Conservation (phyloP, 2,888 invertebrate genomes). For the Hydraecia micacea region DNA sequence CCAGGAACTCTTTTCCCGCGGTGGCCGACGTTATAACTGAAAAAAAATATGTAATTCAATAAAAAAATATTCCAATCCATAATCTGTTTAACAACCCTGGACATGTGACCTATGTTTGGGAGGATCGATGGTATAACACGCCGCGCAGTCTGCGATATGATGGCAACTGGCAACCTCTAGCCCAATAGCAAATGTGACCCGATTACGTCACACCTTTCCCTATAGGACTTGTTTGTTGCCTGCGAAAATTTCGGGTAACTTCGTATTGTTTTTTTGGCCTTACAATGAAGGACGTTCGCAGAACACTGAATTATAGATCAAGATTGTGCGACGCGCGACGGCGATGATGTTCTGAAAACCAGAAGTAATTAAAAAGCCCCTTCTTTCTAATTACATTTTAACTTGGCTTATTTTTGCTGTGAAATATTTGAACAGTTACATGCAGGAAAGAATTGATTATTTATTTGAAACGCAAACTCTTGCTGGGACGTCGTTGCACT, state of each 20-base stretch:
- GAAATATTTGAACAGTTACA: slow-evolving; percentile 1
- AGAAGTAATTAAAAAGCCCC: slow-evolving; percentile 23
- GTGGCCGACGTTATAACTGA: background rate
- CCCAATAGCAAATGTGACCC: slow-evolving; percentile 31
- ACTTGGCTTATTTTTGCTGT: background rate
- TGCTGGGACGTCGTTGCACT: slow-evolving; percentile 9
- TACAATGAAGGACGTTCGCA: background rate
- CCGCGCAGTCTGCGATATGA: slow-evolving; percentile 59
- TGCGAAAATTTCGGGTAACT: background rate
- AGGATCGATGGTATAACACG: slow-evolving; percentile 57
- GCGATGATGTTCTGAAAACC: slow-evolving; percentile 13
- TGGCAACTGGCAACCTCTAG: slow-evolving; percentile 31
- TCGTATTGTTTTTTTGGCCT: slow-evolving; percentile 9
- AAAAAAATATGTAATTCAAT: background rate
- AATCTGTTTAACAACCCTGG: slow-evolving; percentile 27
- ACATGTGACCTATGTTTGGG: slow-evolving; percentile 54
- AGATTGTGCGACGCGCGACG: background rate
- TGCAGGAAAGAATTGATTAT: background rate
- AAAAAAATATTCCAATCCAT: background rate
- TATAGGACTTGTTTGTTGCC: slow-evolving; percentile 20
- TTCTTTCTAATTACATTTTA: slow-evolving; percentile 11
- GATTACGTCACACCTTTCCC: slow-evolving; percentile 41
- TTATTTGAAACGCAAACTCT: background rate
- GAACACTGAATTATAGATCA: slow-evolving; percentile 25
- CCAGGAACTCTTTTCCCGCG: too few relatives aligned